Conservation (phyloP, 2,113 vertebrate genomes). For the Calyptomena viridis region DNA sequence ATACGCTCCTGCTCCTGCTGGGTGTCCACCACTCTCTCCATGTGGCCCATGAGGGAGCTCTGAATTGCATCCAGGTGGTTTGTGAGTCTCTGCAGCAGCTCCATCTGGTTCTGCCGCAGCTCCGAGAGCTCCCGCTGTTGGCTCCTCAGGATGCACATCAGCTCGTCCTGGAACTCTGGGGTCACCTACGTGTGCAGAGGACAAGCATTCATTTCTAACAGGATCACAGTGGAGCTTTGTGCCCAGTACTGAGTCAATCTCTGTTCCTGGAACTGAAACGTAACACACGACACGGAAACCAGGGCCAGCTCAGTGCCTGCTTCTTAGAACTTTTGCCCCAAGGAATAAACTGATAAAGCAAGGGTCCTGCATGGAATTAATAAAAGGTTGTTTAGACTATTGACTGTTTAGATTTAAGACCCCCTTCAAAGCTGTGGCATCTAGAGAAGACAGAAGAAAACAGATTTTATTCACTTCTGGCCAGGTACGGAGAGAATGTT, state of each 20-base stretch:
- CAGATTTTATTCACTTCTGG: not conserved
- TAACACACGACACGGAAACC: not conserved
- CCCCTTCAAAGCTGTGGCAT: not conserved
- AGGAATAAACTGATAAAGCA: not conserved
- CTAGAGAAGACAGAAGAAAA: not conserved
- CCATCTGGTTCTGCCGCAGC: constrained; percentile 83
- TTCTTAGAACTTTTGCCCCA: not conserved
- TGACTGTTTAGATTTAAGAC: not conserved
- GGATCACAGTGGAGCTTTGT: not conserved
- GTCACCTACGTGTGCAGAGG: constrained; percentile 64
- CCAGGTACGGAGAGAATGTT: not conserved
- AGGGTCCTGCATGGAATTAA: not conserved
- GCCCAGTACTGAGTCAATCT: not conserved
- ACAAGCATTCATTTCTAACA: not conserved
- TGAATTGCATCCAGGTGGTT: constrained; percentile 87
- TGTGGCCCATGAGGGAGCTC: constrained; percentile 85
- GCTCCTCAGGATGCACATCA: constrained; percentile 85
- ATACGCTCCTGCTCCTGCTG: constrained; percentile 96
- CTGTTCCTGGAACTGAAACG: not conserved
- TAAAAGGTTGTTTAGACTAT: not conserved
- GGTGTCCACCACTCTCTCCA: constrained; percentile 84
- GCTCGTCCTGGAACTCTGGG: constrained; percentile 83
- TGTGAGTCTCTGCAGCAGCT: constrained; percentile 80
- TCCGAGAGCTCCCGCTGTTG: constrained; percentile 91
- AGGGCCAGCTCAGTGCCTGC: not conserved